Percentiles rank a stretch among this genome's conserved stretches.
These are phyloP conservation scores for Pilophorus perplexus DNA, from an alignment of 2,888 invertebrate species.

Conservation along the genomic window DNA sequence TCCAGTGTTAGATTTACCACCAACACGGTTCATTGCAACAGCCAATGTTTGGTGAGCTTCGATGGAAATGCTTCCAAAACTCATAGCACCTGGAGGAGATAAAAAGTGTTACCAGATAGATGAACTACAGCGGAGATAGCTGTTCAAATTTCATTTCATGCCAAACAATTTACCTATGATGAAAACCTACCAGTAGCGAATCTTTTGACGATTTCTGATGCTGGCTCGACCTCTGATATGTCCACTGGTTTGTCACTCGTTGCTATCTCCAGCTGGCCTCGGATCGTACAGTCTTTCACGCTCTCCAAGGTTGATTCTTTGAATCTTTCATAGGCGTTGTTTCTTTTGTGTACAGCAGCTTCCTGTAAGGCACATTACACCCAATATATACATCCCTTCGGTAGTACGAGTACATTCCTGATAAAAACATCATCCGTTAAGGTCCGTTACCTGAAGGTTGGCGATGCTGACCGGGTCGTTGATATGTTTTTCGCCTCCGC, in stretches of 20 bases:
- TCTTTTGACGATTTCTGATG: slow-evolving; percentile 90
- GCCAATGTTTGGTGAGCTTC: slow-evolving; percentile 96
- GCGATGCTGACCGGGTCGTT: slow-evolving; percentile 86
- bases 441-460: slow-evolving; percentile 74
- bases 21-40: slow-evolving; percentile 94
- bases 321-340: slow-evolving; percentile 77
- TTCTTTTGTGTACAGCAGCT: slow-evolving; percentile 77
- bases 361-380: slow-evolving; percentile 60
- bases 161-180: slow-evolving; percentile 2
- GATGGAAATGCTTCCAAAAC: slow-evolving; percentile 92
- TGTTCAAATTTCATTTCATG: background rate
- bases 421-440: too few relatives aligned
- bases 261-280: slow-evolving; percentile 89
- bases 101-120: too few relatives aligned
- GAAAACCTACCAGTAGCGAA: slow-evolving; percentile 71
- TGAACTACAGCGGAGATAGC: too few relatives aligned
- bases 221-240: slow-evolving; percentile 86
- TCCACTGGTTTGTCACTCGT: slow-evolving; percentile 75
- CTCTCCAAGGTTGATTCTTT: slow-evolving; percentile 84
- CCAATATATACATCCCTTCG: too few relatives aligned
- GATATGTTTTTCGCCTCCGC: slow-evolving; percentile 95
- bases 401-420: too few relatives aligned
- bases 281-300: slow-evolving; percentile 78
- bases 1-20: slow-evolving; percentile 98
- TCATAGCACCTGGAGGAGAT: slow-evolving; percentile 88